Evolutionary conservation across 2,113 vertebrate species (phyloP), one percentile per base, ranked within the genome.

Genomic region (Phocoena phocoena): DNA sequence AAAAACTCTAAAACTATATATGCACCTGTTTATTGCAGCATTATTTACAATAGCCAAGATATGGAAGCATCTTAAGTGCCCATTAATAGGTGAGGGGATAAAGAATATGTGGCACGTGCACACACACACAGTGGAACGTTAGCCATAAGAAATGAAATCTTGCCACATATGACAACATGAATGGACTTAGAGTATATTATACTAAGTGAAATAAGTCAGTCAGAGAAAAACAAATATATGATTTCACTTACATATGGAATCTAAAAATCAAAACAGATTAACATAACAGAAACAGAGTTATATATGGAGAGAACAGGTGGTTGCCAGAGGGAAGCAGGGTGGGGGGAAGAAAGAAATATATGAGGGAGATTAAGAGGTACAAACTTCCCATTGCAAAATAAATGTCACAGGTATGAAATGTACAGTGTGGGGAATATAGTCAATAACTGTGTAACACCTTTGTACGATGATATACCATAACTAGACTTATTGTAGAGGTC

Each of bases 1-100:
- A 76, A 31, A 47, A 17, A 76, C 15, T 31, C 26, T 76, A 31
- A 76, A 76, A 5, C 41, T 76, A 18, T 18, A 31, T 18, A 47
- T 10, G 8, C 41, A 3, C 15, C 25, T 1, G 3, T 18, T 31
- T 47, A 47, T 47, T 0, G 13, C 71, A 74, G 38, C 0, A 15
- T 17, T 74, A 74, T 8, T 74, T 44, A 28, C 38, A 53, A 74
- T 15, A 44, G 23, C 38, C 14, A 74, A 74, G 25, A 44, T 26
- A 15, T 0, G 2, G 71, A 74, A 17, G 13, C 13, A 74, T 14
- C 41, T 0, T 4, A 74, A 74, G 71, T 74, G 8, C 71, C 25
- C 71, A 74, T 2, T 74, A 28, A 28, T 15, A 74, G 71, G 6
- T 15, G 38, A 74, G 25, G 38, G 6, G 38, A 44, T 28, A 74